Conservation (phyloP, 2,888 invertebrate species). For the Nebria salina region DNA sequence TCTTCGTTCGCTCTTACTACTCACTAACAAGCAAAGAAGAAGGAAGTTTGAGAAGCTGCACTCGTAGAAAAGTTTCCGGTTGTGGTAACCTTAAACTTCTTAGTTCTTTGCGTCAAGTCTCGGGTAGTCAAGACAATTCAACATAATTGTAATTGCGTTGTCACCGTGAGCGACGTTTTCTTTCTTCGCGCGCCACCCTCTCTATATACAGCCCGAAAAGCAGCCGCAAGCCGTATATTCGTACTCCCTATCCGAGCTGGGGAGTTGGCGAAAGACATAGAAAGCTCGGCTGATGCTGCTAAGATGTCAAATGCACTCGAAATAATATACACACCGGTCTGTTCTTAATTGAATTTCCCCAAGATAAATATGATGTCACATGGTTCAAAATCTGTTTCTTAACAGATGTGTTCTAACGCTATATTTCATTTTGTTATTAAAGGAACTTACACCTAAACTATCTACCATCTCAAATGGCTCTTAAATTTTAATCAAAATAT, state of each 20-base stretch:
- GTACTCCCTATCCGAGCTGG: not conserved
- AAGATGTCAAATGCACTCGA: conserved; percentile 45
- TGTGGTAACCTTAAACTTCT: conserved; percentile 35
- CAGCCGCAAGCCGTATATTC: not conserved
- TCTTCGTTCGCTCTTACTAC: not conserved
- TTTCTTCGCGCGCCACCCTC: conserved; percentile 21
- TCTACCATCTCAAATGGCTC: not conserved
- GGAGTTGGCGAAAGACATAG: conserved; percentile 26
- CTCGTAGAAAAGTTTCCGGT: conserved; percentile 31
- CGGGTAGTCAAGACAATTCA: conserved; percentile 45
- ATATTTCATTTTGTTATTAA: conserved; percentile 16
- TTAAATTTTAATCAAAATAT: not conserved
- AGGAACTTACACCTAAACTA: not conserved
- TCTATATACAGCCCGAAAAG: not conserved
- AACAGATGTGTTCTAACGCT: conserved; percentile 9
- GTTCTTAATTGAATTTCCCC: conserved; percentile 44
- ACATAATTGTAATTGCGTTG: conserved; percentile 46
- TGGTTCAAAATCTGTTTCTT: conserved; percentile 35
- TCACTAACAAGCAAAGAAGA: not conserved
- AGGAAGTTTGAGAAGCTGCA: conserved; percentile 26
- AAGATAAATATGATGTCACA: conserved; percentile 45
- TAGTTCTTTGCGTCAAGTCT: conserved; percentile 42
- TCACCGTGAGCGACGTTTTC: conserved; percentile 44
- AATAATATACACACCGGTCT: conserved; percentile 41
- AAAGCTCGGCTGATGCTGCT: conserved; percentile 6